Evolutionary conservation across 1,140 invertebrate species (phyloP).

Genomic region (Nasonia vitripennis): DNA sequence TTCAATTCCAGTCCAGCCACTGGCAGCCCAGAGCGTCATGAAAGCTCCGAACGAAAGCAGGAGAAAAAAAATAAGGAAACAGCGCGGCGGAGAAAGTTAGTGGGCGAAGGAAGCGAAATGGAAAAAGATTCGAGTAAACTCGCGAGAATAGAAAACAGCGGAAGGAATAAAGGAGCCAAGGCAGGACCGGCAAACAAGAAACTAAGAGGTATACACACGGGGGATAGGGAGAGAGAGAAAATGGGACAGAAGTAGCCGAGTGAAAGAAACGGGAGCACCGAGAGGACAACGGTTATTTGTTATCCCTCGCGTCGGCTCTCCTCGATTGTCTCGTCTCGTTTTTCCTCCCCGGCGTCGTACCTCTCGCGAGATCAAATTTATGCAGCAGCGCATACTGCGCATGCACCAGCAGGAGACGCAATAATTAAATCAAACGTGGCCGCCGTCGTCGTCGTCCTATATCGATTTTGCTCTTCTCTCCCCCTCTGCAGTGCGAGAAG

Average conservation of each 20-base stretch:
- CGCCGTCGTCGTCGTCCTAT: neutral
- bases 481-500: neutral
- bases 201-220: neutral
- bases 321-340: neutral
- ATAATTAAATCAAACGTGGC: slow-evolving; percentile 11
- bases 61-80: neutral
- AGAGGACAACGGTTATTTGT: neutral
- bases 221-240: neutral
- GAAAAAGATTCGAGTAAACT: neutral
- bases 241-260: neutral
- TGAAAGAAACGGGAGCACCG: neutral
- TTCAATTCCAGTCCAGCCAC: neutral
- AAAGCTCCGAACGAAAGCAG: neutral
- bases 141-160: neutral
- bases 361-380: neutral
- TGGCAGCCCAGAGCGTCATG: neutral
- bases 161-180: neutral
- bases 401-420: neutral
- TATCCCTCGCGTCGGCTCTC: neutral
- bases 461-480: neutral
- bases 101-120: neutral
- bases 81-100: neutral
- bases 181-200: neutral
- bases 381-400: neutral
- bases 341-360: neutral